phyloP scores from a whole-genome alignment of 2,888 invertebrate genomes.

The Acronicta leporina region DNA sequence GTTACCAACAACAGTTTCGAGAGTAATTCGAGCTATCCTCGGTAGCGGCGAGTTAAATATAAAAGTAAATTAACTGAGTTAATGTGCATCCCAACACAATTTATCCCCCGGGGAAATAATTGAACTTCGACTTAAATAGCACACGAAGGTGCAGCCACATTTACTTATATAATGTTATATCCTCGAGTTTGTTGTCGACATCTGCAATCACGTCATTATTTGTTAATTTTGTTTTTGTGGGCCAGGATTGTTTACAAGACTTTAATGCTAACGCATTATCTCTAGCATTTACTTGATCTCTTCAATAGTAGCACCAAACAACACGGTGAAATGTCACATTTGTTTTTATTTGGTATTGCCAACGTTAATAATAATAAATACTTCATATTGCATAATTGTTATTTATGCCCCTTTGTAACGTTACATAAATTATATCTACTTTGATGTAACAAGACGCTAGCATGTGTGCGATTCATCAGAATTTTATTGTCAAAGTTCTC shows the following conservation, averaged over 20 bases:
- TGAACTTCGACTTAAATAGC: slow-evolving; percentile 62
- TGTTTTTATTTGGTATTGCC: background rate
- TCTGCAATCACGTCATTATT: slow-evolving; percentile 44
- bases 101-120: slow-evolving; percentile 60
- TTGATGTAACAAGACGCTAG: slow-evolving; percentile 58
- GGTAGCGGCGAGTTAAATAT: slow-evolving; percentile 62
- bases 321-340: background rate
- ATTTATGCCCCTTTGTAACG: slow-evolving; percentile 60
- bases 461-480: slow-evolving; percentile 67
- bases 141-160: slow-evolving; percentile 35
- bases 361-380: slow-evolving; percentile 41
- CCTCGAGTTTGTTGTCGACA: slow-evolving; percentile 36
- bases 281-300: slow-evolving; percentile 1
- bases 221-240: slow-evolving; percentile 18
- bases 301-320: background rate
- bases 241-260: slow-evolving; percentile 14
- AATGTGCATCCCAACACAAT: slow-evolving; percentile 47
- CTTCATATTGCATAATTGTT: slow-evolving; percentile 56
- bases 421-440: slow-evolving; percentile 51
- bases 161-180: slow-evolving; percentile 51
- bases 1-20: slow-evolving; percentile 46
- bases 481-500: slow-evolving; percentile 67
- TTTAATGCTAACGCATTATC: slow-evolving; percentile 18
- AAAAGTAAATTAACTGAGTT: slow-evolving; percentile 67
- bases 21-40: slow-evolving; percentile 64